Percentiles rank a stretch among this genome's conserved stretches.
Evolutionary conservation across 2,113 vertebrate genomes (phyloP).

Genomic region (Mastomys natalensis): DNA sequence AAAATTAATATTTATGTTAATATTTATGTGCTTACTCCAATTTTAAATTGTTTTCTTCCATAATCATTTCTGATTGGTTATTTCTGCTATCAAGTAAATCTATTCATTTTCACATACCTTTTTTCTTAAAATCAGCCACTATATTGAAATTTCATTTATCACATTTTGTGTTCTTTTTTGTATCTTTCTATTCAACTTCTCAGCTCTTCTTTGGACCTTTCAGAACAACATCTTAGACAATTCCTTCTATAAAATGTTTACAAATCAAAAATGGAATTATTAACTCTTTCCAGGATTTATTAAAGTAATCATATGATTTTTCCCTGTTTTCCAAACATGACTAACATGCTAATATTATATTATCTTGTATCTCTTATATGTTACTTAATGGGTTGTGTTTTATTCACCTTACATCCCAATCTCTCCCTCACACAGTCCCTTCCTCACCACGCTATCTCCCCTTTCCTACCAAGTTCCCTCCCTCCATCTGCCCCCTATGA

Average conservation of each 20-base stretch:
- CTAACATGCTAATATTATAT: constrained; percentile 52
- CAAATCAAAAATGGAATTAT: constrained; percentile 53
- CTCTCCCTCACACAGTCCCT: too few species aligned
- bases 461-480: too few species aligned
- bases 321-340: constrained; percentile 60
- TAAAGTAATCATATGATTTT: constrained; percentile 44
- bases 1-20: neutral
- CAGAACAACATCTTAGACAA: constrained; percentile 60
- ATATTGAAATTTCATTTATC: constrained; percentile 45
- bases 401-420: too few species aligned
- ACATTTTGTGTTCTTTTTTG: constrained; percentile 45
- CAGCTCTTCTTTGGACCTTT: constrained; percentile 50
- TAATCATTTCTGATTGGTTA: constrained; percentile 32
- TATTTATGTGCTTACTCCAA: constrained; percentile 36
- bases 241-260: constrained; percentile 32
- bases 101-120: constrained; percentile 17
- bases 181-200: constrained; percentile 30
- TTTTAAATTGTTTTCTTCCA: constrained; percentile 26
- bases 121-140: constrained; percentile 3
- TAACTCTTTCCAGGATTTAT: constrained; percentile 17
- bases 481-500: too few species aligned
- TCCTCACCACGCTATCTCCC: too few species aligned
- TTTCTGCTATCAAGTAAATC: constrained; percentile 36
- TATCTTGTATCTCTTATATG: constrained; percentile 41
- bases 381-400: constrained; percentile 44